Conservation (phyloP, 2,888 invertebrate genomes). For the Barypeithes pellucidus region DNA sequence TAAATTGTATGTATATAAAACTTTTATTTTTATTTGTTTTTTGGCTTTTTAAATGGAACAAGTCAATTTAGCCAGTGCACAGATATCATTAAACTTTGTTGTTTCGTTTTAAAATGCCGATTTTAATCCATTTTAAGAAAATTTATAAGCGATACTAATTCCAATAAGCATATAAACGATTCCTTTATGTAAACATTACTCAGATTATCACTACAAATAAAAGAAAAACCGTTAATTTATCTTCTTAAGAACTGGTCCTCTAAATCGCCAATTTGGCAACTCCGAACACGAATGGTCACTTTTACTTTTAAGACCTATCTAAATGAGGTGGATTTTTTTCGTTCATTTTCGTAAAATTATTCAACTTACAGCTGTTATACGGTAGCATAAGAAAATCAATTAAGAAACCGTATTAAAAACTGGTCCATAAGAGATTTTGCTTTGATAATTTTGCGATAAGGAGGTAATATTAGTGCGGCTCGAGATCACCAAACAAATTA, state of each 20-base stretch:
- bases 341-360: slow-evolving; percentile 21
- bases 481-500: not conserved
- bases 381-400: slow-evolving; percentile 27
- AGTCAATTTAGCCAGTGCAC: too few relatives aligned
- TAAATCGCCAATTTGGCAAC: slow-evolving; percentile 28
- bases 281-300: slow-evolving; percentile 26
- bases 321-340: slow-evolving; percentile 18
- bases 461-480: not conserved
- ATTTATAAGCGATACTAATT: not conserved
- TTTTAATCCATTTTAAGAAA: too few relatives aligned
- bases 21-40: too few relatives aligned
- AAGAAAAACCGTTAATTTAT: slow-evolving; percentile 14
- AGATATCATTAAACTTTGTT: too few relatives aligned
- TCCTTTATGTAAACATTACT: slow-evolving; percentile 26
- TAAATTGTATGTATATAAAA: too few relatives aligned
- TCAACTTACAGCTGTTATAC: slow-evolving; percentile 33
- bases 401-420: slow-evolving; percentile 21
- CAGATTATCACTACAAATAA: slow-evolving; percentile 13
- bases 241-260: slow-evolving; percentile 27
- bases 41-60: too few relatives aligned
- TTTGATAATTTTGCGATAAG: slow-evolving; percentile 4
- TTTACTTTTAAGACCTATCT: slow-evolving; percentile 34
- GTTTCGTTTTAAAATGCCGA: too few relatives aligned
- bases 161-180: slow-evolving; percentile 21
- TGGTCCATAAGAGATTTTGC: not conserved